Evolutionary conservation across 2,113 vertebrate species (phyloP), one percentile per base, ranked within the genome.

Genomic region (Raja brachyura): DNA sequence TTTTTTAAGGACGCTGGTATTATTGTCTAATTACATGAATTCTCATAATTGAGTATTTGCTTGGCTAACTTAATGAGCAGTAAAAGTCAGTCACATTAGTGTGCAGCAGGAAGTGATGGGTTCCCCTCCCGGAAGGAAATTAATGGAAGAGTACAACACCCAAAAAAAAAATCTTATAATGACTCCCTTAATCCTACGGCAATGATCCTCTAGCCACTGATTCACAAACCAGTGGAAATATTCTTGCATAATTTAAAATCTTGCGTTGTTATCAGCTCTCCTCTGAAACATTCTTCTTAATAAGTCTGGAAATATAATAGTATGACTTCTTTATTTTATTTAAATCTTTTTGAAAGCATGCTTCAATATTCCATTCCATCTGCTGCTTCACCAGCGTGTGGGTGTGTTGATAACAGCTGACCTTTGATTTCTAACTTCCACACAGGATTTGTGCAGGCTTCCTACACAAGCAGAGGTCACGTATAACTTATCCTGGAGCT

Each of bases 401-500:
- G 83, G 16, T 66, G 56, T 66, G 83, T 61, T 88, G 59, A 61
- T 14, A 88, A 63, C 83, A 14, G 59, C 61, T 66, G 13, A 88
- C n/a, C 83, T 88, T 28, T 88, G 59, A 88, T 59, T 66, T 88
- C 59, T 66, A 31, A 88, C 28, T 61, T 70, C 68, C 11, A 54
- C 68, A 92, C 18, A 92, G 33, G 66, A 48, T 48, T 73, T 92
- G 66, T 18, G 68, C 33, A 73, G 85, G 90, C 33, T 70, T 70
- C 66, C 63, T 73, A 68, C 90, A 48, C 39, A 92, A 54, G 66
- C 86, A 92, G 28, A 92, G 63, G 90, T 73, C 66, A 92, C 90
- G 18, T 28, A 33, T 74, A 13, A 92, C 22, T 92, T 73, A 54
- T 73, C 22, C 3, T 25, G 70, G 90, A 73, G 31, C 88, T 92